Evolutionary conservation across 2,888 invertebrate species (phyloP).

Genomic region (Himalopsyche anomala): DNA sequence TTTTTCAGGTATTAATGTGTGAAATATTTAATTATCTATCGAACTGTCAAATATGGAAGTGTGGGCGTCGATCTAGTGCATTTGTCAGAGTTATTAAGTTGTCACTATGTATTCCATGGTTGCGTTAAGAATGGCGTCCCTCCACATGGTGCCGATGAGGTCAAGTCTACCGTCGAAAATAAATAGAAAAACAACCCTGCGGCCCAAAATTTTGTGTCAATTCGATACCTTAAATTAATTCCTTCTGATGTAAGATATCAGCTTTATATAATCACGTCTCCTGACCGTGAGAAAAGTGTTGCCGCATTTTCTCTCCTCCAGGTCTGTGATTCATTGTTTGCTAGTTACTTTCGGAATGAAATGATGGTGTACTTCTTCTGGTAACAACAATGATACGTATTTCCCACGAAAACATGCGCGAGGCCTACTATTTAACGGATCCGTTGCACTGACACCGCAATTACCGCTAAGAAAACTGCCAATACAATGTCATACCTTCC

Average conservation of each 20-base stretch:
- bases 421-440: neutral
- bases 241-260: slow-evolving; percentile 31
- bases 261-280: slow-evolving; percentile 58
- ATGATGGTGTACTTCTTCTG: slow-evolving; percentile 39
- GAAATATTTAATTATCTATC: slow-evolving; percentile 49
- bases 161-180: slow-evolving; percentile 71
- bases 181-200: slow-evolving; percentile 53
- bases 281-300: slow-evolving; percentile 55
- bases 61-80: slow-evolving; percentile 46
- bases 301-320: slow-evolving; percentile 53
- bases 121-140: slow-evolving; percentile 85
- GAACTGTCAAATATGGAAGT: slow-evolving; percentile 45
- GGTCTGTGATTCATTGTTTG: slow-evolving; percentile 61
- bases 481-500: slow-evolving; percentile 37
- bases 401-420: slow-evolving; percentile 7
- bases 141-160: slow-evolving; percentile 80
- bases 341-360: slow-evolving; percentile 47
- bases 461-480: slow-evolving; percentile 2
- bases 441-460: slow-evolving; percentile 12
- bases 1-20: slow-evolving; percentile 57
- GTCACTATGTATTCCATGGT: slow-evolving; percentile 81
- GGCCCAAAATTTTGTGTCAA: neutral
- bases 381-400: neutral
- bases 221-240: neutral
- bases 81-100: slow-evolving; percentile 68